Conservation (phyloP, 2,113 vertebrate genomes). For the Axis porcinus region DNA sequence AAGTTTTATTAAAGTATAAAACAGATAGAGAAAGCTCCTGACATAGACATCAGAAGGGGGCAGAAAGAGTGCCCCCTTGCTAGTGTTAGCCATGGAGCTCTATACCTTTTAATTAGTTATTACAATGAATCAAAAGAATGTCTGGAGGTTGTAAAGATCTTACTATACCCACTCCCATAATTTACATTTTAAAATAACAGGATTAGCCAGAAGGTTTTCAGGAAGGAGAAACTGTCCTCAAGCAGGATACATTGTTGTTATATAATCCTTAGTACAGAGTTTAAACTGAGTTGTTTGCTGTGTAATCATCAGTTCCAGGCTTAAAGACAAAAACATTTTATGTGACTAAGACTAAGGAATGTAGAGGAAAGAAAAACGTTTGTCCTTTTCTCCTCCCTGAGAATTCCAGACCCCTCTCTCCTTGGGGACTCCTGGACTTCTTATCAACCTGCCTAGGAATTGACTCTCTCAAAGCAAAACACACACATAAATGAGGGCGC, state of each 20-base stretch:
- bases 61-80: not conserved
- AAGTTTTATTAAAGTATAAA: not conserved
- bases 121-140: not conserved
- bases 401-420: too few species aligned
- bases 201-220: not conserved
- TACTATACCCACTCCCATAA: not conserved
- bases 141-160: not conserved
- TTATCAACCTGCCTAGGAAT: too few species aligned
- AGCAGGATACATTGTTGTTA: too few species aligned
- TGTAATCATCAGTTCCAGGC: too few species aligned
- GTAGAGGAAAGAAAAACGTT: too few species aligned
- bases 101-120: not conserved
- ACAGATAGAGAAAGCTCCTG: not conserved
- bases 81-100: not conserved
- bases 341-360: too few species aligned
- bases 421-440: too few species aligned
- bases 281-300: too few species aligned
- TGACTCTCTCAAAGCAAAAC: not conserved
- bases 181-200: not conserved
- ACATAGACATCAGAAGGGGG: not conserved
- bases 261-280: too few species aligned
- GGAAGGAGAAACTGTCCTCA: not conserved
- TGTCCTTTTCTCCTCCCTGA: too few species aligned
- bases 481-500: not conserved
- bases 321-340: too few species aligned